A percentile compares a stretch with the other conserved stretches of the same genome.
phyloP scores from a whole-genome alignment of 1,140 invertebrate species.

The Brachionus koreanus region DNA sequence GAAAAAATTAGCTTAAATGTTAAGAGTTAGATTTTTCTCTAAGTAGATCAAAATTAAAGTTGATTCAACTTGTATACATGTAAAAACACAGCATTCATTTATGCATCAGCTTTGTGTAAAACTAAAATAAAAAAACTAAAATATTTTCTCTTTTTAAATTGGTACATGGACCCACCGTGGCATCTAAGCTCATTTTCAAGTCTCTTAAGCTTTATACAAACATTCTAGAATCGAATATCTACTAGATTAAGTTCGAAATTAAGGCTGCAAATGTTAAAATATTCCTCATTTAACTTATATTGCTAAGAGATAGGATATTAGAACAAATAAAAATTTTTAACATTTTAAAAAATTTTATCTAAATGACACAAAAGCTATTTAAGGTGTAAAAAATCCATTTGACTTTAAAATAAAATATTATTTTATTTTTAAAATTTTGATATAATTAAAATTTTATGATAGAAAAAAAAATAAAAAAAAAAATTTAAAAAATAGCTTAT shows the following conservation, averaged over 20 bases:
- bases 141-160: neutral
- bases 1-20: neutral
- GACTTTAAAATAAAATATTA: neutral
- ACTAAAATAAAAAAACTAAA: neutral
- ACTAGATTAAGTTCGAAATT: neutral
- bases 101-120: neutral
- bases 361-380: neutral
- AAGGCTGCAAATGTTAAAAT: neutral
- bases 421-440: neutral
- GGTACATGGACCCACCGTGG: neutral
- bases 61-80: neutral
- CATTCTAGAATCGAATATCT: neutral
- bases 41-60: neutral
- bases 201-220: neutral
- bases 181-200: neutral
- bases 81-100: neutral
- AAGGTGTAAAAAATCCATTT: neutral
- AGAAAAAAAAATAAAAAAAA: neutral
- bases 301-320: neutral
- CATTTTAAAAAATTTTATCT: neutral
- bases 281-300: neutral
- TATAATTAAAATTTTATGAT: neutral
- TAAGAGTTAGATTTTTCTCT: neutral
- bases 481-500: too few species aligned
- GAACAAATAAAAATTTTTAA: neutral